Base-by-base conservation (phyloP, 2,888 invertebrate genomes). In the Hypomecis atomaria region DNA sequence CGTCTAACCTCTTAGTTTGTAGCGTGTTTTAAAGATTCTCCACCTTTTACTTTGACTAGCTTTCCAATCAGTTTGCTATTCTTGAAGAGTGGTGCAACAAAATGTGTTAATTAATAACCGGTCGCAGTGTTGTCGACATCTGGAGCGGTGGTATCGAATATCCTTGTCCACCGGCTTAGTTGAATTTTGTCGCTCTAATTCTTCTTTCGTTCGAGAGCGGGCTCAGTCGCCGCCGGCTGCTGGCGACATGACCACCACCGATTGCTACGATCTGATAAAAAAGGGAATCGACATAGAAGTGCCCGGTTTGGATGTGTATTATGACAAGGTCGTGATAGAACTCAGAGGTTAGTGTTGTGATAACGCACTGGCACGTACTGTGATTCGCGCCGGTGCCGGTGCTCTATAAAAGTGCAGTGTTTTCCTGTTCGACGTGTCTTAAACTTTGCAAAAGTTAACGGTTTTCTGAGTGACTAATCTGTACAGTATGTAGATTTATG, bases 271-370 rank as follows among this genome's bases (percentile, higher is more conserved):
- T 77, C 85, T 93, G 74, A 93, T 93, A 77, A 90, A 88, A 80
- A 86, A 83, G 73, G 93, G 93, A 56, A 86, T 93, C 23, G 91
- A 92, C 71, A 89, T 90, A 33, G 93, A 93, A 80, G 92, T 93
- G 78, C 93, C 93, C 4, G 93, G 93, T 44, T 81, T 94, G 76
- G 94, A 94, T 66, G 84, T 87, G 69, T 94, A 94, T 81, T 94
- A 93, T 81, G 94, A 94, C 77, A 94, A 93, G 85, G 92, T 94
- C 63, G 94, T 94, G 66, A 74, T 86, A 68, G 94, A 94, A 80
- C 88, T 94, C 13, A 86, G 94, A 94, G 94, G 94, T 94, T 87
- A 78, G 89, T 89, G 47, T 72, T 75, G 73, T 71, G 66, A 66
- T 67, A 54, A 70, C 66, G 47, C 34, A 36, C 5, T 11, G 23